Base-by-base conservation (phyloP, 1,140 invertebrate genomes). In the Adelges cooleyi region DNA sequence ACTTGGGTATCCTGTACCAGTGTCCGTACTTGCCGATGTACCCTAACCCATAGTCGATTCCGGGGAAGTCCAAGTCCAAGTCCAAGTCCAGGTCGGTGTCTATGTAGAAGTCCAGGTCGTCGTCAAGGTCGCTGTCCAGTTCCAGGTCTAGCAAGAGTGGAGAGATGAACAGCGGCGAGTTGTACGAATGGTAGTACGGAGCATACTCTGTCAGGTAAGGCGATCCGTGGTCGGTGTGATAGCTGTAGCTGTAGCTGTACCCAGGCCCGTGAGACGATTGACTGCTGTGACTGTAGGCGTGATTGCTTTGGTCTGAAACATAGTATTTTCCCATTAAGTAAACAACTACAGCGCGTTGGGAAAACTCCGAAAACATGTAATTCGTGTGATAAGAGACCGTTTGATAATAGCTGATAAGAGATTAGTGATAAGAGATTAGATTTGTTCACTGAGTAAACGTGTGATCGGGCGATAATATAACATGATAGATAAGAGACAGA, bases 201-300 rank as follows among this genome's bases (percentile, higher is more conserved):
- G 56, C 56, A 17, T 62, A 62, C 33, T 3, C 42, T 0, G 54
- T 23, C 6, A 59, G 44, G 5, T 42, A 44, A 13, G 56, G 56
- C 1, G 40, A 62, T n/a, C 42, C 56, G 3, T 36, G 10, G 38
- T 33, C 11, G 2, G 56, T 40, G 25, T 11, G 5, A 33, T 48
- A 46, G 44, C 56, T 62, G 17, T 62, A 62, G 27, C 56, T 62
- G 6, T 62, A 62, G 33, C 56, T 62, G 17, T 62, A 62, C 13
- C 56, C 56, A 2, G 56, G 56, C 8, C 42, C 25, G 0, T 33
- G 56, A 0, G 42, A 22, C 2, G 56, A 29, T 48, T 62, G n/a
- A 1, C 25, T 62, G n/a, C 8, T n/a, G 13, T 62, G 46, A 33
- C 56, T 62, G 8, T 62, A 62, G 3, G 56, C 10, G 29, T 20